Evolutionary conservation across 1,140 invertebrate species (phyloP).

Genomic region (Lordiphosa stackelbergi): DNA sequence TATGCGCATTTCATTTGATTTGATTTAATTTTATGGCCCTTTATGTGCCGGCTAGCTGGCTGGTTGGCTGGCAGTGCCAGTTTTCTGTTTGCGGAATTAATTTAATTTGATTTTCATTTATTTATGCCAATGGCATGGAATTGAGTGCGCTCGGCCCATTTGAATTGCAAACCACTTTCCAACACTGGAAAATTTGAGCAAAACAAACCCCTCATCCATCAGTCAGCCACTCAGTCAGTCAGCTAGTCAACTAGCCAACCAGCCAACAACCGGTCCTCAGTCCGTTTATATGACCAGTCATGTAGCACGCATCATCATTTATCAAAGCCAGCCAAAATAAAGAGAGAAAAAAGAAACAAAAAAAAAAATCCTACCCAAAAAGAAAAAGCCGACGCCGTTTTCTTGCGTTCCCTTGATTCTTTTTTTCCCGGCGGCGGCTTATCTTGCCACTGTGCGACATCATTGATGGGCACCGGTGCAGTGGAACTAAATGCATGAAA

Average conservation of each 20-base stretch:
- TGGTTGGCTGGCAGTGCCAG: conserved; percentile 4
- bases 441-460: conserved; percentile 13
- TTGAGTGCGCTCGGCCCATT: not conserved
- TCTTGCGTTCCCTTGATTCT: conserved; percentile 13
- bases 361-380: conserved; percentile 4
- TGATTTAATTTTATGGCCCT: conserved; percentile 71
- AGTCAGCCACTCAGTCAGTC: conserved; percentile 22
- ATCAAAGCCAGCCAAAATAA: conserved; percentile 51
- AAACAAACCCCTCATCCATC: conserved; percentile 14
- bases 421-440: conserved; percentile 6
- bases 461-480: conserved; percentile 22
- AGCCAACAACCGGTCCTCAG: conserved; percentile 7
- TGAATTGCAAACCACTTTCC: conserved; percentile 15
- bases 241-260: conserved; percentile 3
- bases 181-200: conserved; percentile 4
- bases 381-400: conserved; percentile 41
- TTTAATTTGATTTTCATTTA: conserved; percentile 72
- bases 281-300: conserved; percentile 57
- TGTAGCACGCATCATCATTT: conserved; percentile 70
- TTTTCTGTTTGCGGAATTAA: conserved; percentile 49
- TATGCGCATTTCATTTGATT: conserved; percentile 72
- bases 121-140: conserved; percentile 53
- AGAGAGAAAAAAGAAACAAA: conserved; percentile 14
- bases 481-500: not conserved
- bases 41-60: conserved; percentile 33